These are phyloP conservation scores for Pogona vitticeps DNA, from an alignment of 2,113 vertebrate genomes.

Conservation along the genomic window DNA sequence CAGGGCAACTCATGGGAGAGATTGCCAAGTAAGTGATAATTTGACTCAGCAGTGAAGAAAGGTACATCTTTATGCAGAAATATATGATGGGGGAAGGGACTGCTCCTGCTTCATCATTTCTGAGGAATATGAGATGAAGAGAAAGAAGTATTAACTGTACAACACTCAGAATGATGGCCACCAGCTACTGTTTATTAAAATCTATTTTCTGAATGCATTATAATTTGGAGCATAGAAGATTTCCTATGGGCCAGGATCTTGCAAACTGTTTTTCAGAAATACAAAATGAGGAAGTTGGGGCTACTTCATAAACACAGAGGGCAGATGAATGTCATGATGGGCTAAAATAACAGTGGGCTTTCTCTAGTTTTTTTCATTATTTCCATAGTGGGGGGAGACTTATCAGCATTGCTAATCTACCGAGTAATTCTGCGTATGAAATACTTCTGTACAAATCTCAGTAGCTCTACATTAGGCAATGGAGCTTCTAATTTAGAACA, in stretches of 20 bases:
- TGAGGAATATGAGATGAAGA: slow-evolving; percentile 19
- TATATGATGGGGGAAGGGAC: slow-evolving; percentile 40
- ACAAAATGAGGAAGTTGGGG: neutral
- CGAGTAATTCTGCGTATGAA: slow-evolving; percentile 35
- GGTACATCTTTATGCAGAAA: slow-evolving; percentile 67
- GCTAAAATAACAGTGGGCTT: neutral
- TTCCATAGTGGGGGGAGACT: neutral
- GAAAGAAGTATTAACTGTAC: neutral
- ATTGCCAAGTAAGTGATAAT: slow-evolving; percentile 94
- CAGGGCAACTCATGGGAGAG: slow-evolving; percentile 97
- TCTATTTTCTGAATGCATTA: neutral
- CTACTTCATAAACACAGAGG: slow-evolving; percentile 20
- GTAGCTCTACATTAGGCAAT: slow-evolving; percentile 10
- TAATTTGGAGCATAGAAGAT: neutral
- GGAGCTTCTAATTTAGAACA: slow-evolving; percentile 52
- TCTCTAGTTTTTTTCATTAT: slow-evolving; percentile 13
- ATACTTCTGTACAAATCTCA: neutral
- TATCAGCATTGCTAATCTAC: slow-evolving; percentile 22
- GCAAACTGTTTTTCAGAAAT: slow-evolving; percentile 6
- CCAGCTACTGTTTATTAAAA: slow-evolving; percentile 11
- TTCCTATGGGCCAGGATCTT: neutral
- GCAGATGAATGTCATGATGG: slow-evolving; percentile 11
- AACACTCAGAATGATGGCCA: neutral
- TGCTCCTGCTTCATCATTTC: slow-evolving; percentile 57
- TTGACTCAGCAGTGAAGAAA: slow-evolving; percentile 76